These are phyloP conservation scores for Hippoglossus stenolepis DNA, from an alignment of 2,113 vertebrate genomes.

Conservation along the genomic window DNA sequence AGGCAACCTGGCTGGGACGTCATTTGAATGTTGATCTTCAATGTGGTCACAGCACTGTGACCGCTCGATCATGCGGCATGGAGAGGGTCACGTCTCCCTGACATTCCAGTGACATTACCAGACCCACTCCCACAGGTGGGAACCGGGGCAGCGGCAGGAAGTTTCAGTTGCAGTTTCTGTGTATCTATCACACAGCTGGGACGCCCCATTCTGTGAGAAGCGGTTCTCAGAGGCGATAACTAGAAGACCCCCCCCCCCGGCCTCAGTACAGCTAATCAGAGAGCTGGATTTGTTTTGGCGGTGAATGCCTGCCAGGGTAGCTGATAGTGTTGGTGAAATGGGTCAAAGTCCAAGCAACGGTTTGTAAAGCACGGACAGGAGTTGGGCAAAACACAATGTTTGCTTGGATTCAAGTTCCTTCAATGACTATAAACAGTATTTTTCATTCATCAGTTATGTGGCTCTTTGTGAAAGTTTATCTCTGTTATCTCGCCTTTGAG, in stretches of 20 bases:
- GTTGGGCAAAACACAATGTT: slow-evolving; percentile 52
- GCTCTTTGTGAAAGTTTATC: background rate
- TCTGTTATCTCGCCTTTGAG: background rate
- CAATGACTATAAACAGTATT: slow-evolving; percentile 4
- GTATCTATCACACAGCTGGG: slow-evolving; percentile 69
- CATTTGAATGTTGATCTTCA: slow-evolving; percentile 23
- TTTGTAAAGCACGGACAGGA: slow-evolving; percentile 15
- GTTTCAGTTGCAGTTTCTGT: slow-evolving; percentile 52
- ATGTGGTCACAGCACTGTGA: slow-evolving; percentile 1
- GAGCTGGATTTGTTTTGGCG: slow-evolving; percentile 70
- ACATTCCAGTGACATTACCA: slow-evolving; percentile 59
- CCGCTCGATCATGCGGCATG: slow-evolving; percentile 17
- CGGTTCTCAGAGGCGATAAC: slow-evolving; percentile 53
- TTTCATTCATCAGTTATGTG: too few relatives aligned
- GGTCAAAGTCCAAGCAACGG: slow-evolving; percentile 78
- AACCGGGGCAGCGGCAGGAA: slow-evolving; percentile 33
- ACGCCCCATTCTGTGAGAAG: slow-evolving; percentile 46
- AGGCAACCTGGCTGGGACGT: slow-evolving; percentile 18
- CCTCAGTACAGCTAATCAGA: slow-evolving; percentile 56
- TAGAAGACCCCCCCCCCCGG: background rate
- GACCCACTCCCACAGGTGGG: slow-evolving; percentile 73
- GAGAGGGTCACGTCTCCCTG: slow-evolving; percentile 49
- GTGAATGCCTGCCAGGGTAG: slow-evolving; percentile 52
- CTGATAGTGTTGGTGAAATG: slow-evolving; percentile 69
- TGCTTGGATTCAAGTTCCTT: slow-evolving; percentile 54